Percentiles rank a stretch among this genome's conserved stretches.
These are phyloP conservation scores for Zosterops japonicus DNA, from an alignment of 2,113 vertebrate species.

Conservation along the genomic window DNA sequence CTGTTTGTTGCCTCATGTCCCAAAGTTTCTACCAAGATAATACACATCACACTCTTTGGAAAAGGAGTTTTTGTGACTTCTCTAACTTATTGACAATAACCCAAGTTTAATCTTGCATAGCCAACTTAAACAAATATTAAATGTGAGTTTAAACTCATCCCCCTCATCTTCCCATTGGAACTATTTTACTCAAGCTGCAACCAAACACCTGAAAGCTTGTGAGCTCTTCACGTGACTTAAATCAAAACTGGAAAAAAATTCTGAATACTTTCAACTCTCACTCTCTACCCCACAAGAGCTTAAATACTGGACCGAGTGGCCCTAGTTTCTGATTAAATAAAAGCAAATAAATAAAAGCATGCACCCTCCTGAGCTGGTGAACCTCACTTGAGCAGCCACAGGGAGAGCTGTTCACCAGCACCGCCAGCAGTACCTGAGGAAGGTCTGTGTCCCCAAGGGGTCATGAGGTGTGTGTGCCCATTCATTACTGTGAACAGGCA, in stretches of 20 bases:
- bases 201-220: neutral
- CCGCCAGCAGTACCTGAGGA: accelerated
- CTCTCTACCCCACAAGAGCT: accelerated
- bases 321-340: neutral
- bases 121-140: neutral
- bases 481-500: neutral
- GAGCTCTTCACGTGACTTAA: neutral
- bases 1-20: neutral
- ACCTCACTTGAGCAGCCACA: accelerated
- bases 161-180: constrained; percentile 7
- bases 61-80: neutral
- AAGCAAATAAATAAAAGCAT: neutral
- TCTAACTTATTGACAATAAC: neutral
- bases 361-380: neutral
- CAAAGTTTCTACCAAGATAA: neutral
- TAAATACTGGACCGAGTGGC: neutral
- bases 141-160: neutral
- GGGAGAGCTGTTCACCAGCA: neutral
- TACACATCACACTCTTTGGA: neutral
- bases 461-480: accelerated
- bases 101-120: neutral
- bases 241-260: neutral
- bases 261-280: neutral
- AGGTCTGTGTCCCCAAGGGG: accelerated
- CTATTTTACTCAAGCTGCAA: constrained; percentile 9